Base-by-base conservation (phyloP, 2,113 vertebrate genomes). In the Coryphaenoides rupestris region DNA sequence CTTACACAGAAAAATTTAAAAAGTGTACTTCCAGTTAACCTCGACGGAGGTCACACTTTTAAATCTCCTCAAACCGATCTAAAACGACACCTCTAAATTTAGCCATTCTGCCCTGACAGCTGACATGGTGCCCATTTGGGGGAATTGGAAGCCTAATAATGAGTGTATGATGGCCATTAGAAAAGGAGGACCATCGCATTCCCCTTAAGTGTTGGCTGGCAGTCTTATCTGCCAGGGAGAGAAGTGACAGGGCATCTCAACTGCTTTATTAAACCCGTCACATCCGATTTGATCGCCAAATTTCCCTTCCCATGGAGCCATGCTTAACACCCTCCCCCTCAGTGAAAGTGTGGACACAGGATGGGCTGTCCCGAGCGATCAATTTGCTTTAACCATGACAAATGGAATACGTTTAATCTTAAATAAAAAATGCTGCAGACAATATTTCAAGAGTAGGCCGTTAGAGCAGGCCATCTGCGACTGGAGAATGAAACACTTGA, bases 261-360 rank as follows among this genome's bases (percentile, higher is more conserved):
- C 45, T 16, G 60, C 21, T 69, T 71, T 78, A 72, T 71, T 75
- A 68, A 59, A 58, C 56, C 68, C 72, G 77, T 75, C 84, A 80
- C 73, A 62, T 78, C 63, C 62, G 53, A 60, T 84, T 66, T 68
- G 65, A 69, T 69, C 33, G 55, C 67, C 55, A 49, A 40, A 49
- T 52, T 58, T 52, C 52, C 47, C 53, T 65, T 58, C 19, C 19
- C 71, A 45, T 40, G 47, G 63, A 62, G 60, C 67, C 62, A 60
- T 53, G 60, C 65, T 26, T 65, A 50, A 17, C 14, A 12, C 47
- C 47, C 47, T 50, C 47, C 47, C 47, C n/a, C 47, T 40, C 65
- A 45, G 45, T 60, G 40, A 45, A 58, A 64, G 68, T 54, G 58
- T 21, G 57, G 57, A 74, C 52, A 69, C 22, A 52, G 50, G 56